Evolutionary conservation across 2,888 invertebrate genomes (phyloP), one percentile per base, ranked within the genome.

Genomic region (Anaspis maculata): DNA sequence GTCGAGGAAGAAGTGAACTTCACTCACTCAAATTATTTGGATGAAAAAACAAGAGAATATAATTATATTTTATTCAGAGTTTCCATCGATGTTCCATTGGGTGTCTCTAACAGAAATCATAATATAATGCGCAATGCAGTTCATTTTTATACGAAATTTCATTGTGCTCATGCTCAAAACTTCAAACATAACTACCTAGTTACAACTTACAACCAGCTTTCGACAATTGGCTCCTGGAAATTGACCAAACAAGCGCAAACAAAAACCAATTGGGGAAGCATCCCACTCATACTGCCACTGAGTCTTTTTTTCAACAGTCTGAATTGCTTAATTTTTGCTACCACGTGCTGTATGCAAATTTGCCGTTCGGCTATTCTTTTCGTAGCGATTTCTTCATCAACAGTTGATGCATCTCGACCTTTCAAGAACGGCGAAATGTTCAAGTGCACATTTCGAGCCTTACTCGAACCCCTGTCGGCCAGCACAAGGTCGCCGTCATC

Each of bases 361-460:
- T 42, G 34, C 36, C 38, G 39, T 30, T 45, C 46, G 21, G 46
- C 46, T 12, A 49, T 49, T 15, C 19, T 32, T 30, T 46, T 49
- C 5, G 50, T 50, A 11, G 37, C 13, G 3, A 46, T 43, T 33
- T 47, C 45, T 25, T 49, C 49, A 34, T 39, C 32, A 16, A 41
- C 27, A 10, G 45, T 36, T 31, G 45, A 43, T 25, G 36, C 29
- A 15, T 33, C 22, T 33, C 44, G 19, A 19, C 47, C 42, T 7
- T 39, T 44, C 27, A 45, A 44, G 41, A 49, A 49, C 16, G 48
- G 39, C 14, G 47, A 43, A 34, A 50, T 49, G 37, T 48, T 46
- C 11, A 50, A 32, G 34, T 35, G 27, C 13, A 37, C 48, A 36
- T 37, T 25, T 27, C 35, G 41, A 10, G 32, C 24, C 31, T 48